Percentiles rank a stretch among this genome's conserved stretches.
Conservation (phyloP, 2,888 invertebrate species). For the Isoperla grammatica region DNA sequence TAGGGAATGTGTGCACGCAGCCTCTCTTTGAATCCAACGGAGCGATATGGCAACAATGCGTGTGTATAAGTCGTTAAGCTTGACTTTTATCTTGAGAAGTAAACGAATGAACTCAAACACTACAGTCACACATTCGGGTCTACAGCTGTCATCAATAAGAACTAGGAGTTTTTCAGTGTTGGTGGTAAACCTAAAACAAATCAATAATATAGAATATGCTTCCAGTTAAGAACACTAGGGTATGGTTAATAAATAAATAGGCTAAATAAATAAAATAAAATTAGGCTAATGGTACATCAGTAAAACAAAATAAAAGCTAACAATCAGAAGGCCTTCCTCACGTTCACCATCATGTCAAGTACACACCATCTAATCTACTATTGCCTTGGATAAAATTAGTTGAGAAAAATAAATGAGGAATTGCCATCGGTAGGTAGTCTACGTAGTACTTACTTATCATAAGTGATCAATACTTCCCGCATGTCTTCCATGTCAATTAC, state of each 20-base stretch:
- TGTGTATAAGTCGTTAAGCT: conserved; percentile 43
- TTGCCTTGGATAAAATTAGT: too few species aligned
- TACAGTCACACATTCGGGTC: conserved; percentile 47
- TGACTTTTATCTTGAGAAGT: conserved; percentile 44
- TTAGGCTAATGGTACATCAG: too few species aligned
- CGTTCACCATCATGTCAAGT: too few species aligned
- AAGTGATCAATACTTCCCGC: conserved; percentile 38
- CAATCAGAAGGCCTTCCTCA: too few species aligned
- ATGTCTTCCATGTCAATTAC: conserved; percentile 43
- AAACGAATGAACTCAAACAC: conserved; percentile 49
- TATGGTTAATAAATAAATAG: too few species aligned
- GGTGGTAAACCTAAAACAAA: conserved; percentile 16
- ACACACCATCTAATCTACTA: too few species aligned
- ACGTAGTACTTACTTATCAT: conserved; percentile 37
- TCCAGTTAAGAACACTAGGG: too few species aligned
- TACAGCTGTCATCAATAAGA: conserved; percentile 32
- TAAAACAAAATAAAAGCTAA: too few species aligned
- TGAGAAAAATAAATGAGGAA: too few species aligned
- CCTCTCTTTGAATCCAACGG: conserved; percentile 47
- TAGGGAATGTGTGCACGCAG: conserved; percentile 24
- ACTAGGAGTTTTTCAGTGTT: conserved; percentile 39
- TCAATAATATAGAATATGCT: conserved; percentile 22
- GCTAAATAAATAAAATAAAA: too few species aligned
- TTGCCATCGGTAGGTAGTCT: conserved; percentile 24
- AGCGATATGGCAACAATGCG: conserved; percentile 44